phyloP scores from a whole-genome alignment of 2,888 invertebrate genomes.

The Stenodema calcarata region DNA sequence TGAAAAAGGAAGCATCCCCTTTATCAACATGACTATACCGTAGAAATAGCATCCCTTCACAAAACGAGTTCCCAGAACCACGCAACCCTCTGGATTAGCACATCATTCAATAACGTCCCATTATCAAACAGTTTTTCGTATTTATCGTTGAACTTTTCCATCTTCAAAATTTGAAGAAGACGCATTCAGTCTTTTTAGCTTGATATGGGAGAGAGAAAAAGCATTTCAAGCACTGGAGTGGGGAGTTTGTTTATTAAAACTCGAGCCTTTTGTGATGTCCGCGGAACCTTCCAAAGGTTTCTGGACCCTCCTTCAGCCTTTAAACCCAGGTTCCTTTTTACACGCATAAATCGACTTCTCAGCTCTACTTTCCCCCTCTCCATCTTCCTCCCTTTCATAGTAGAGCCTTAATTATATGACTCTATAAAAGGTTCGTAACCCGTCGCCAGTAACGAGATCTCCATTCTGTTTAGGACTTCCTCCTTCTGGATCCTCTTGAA shows the following conservation, averaged over 20 bases:
- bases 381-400: neutral
- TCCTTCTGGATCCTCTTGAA: neutral
- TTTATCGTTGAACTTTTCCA: too few species aligned
- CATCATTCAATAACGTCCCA: too few species aligned
- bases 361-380: neutral
- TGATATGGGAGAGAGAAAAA: too few species aligned
- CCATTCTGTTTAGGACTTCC: constrained; percentile 7
- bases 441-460: constrained; percentile 14
- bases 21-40: too few species aligned
- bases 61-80: too few species aligned
- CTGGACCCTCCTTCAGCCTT: neutral
- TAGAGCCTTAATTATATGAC: constrained; percentile 12
- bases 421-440: constrained; percentile 12
- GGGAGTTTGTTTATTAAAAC: constrained; percentile 25
- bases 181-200: neutral
- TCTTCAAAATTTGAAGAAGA: neutral
- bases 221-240: neutral
- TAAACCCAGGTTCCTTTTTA: neutral
- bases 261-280: neutral
- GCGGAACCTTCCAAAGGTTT: neutral
- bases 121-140: too few species aligned
- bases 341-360: neutral
- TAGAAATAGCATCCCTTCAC: too few species aligned
- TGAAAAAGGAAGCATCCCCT: too few species aligned
- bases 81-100: too few species aligned